Percentiles rank a stretch among this genome's conserved stretches.
Evolutionary conservation across 2,888 invertebrate genomes (phyloP).

Genomic region (Odontothrips loti): DNA sequence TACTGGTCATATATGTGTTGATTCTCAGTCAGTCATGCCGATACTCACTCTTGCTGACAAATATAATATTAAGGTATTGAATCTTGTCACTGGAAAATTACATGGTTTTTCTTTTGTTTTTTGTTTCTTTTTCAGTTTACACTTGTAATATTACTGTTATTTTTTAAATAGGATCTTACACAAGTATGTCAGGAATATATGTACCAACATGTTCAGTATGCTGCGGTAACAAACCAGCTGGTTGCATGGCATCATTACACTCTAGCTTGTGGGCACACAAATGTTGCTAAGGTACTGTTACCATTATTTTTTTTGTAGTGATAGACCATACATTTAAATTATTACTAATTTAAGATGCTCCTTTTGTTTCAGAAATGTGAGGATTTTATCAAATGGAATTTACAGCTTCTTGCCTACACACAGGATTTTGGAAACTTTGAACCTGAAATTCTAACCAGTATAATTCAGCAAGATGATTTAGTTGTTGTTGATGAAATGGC

Average conservation of each 20-base stretch:
- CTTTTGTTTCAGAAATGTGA: slow-evolving; percentile 58
- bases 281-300: slow-evolving; percentile 62
- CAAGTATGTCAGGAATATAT: slow-evolving; percentile 80
- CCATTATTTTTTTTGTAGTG: slow-evolving; percentile 30
- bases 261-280: slow-evolving; percentile 71
- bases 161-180: slow-evolving; percentile 64
- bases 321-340: slow-evolving; percentile 14
- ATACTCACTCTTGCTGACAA: slow-evolving; percentile 88
- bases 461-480: slow-evolving; percentile 80
- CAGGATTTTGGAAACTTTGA: slow-evolving; percentile 79
- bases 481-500: slow-evolving; percentile 86
- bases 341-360: slow-evolving; percentile 27
- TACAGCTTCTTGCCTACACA: slow-evolving; percentile 74
- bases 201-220: slow-evolving; percentile 79
- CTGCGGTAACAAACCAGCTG: slow-evolving; percentile 73
- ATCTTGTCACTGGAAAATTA: background rate
- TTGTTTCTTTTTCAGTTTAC: slow-evolving; percentile 16
- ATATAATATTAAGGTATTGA: slow-evolving; percentile 77
- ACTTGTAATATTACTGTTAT: slow-evolving; percentile 29
- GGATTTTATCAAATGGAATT: slow-evolving; percentile 86
- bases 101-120: background rate
- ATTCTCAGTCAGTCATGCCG: slow-evolving; percentile 78
- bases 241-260: slow-evolving; percentile 91
- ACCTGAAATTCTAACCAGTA: slow-evolving; percentile 66
- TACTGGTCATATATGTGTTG: slow-evolving; percentile 83